These are phyloP conservation scores for Cabera pusaria DNA, from an alignment of 2,888 invertebrate genomes.

Conservation along the genomic window DNA sequence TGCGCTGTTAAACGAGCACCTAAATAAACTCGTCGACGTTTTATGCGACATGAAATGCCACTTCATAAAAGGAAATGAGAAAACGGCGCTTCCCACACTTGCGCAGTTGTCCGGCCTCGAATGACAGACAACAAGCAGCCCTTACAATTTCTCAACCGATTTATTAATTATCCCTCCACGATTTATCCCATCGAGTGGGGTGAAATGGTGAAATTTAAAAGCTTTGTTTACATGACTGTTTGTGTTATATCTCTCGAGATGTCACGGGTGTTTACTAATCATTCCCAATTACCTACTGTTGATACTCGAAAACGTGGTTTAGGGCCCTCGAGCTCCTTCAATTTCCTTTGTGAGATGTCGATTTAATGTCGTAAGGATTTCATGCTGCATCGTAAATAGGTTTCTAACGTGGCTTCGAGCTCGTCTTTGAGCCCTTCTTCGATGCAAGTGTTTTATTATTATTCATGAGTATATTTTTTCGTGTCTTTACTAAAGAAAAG, in stretches of 20 bases:
- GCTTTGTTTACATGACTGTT: conserved; percentile 47
- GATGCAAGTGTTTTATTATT: conserved; percentile 18
- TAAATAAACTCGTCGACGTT: conserved; percentile 26
- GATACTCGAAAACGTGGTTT: conserved; percentile 58
- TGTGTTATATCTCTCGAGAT: conserved; percentile 42
- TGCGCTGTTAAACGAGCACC: conserved; percentile 25
- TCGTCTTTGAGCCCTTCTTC: conserved; percentile 22
- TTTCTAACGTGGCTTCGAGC: conserved; percentile 23
- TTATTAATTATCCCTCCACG: no score
- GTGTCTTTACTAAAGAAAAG: no score
- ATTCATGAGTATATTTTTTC: conserved; percentile 16
- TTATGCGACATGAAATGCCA: conserved; percentile 29
- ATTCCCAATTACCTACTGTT: conserved; percentile 57
- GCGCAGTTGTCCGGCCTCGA: conserved; percentile 27
- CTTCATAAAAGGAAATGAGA: conserved; percentile 49
- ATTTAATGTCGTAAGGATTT: conserved; percentile 53
- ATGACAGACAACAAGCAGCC: conserved; percentile 23
- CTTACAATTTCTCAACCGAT: conserved; percentile 25
- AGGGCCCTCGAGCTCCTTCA: conserved; percentile 56
- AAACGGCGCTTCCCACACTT: conserved; percentile 35
- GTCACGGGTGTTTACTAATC: conserved; percentile 57
- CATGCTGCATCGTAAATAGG: conserved; percentile 34
- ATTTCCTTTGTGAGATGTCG: conserved; percentile 56
- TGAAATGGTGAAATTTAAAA: conserved; percentile 39
- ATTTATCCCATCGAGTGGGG: conserved; percentile 31